Evolutionary conservation across 2,888 invertebrate species (phyloP).

Genomic region (Gerosis bhagava): DNA sequence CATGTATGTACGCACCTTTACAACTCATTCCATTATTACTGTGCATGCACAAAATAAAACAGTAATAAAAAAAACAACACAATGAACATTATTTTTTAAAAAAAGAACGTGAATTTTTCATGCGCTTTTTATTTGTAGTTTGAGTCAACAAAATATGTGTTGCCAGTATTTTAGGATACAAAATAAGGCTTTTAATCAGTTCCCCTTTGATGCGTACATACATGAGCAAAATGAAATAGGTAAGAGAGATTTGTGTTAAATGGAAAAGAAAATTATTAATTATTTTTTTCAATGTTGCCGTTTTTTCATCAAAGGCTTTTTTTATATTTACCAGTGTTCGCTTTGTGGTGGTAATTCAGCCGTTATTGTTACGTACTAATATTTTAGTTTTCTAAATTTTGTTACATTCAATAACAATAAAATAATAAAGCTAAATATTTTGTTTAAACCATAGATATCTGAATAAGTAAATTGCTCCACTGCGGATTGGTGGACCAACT

Average conservation of each 20-base stretch:
- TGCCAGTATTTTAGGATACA: slow-evolving; percentile 25
- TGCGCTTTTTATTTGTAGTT: slow-evolving; percentile 21
- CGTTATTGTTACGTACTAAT: too few relatives aligned
- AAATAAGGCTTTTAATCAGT: slow-evolving; percentile 25
- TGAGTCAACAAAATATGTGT: slow-evolving; percentile 18
- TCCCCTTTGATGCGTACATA: slow-evolving; percentile 20
- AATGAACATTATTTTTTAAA: slow-evolving; percentile 22
- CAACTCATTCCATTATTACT: slow-evolving; percentile 26
- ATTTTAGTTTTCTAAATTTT: too few relatives aligned
- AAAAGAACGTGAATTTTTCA: slow-evolving; percentile 27
- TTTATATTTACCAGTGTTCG: too few relatives aligned
- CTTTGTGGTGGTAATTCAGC: too few relatives aligned
- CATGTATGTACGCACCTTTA: slow-evolving; percentile 23
- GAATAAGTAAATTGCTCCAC: too few relatives aligned
- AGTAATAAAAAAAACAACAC: slow-evolving; percentile 22
- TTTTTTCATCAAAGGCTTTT: too few relatives aligned
- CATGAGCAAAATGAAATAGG: too few relatives aligned
- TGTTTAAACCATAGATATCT: too few relatives aligned
- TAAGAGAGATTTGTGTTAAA: not conserved
- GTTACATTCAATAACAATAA: too few relatives aligned
- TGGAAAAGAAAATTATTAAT: not conserved
- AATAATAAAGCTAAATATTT: too few relatives aligned
- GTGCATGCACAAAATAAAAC: slow-evolving; percentile 24
- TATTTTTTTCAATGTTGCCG: too few relatives aligned
- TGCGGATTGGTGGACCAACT: too few relatives aligned